These are phyloP conservation scores for Lottia gigantea DNA, from an alignment of 2,888 invertebrate genomes.

Conservation along the genomic window DNA sequence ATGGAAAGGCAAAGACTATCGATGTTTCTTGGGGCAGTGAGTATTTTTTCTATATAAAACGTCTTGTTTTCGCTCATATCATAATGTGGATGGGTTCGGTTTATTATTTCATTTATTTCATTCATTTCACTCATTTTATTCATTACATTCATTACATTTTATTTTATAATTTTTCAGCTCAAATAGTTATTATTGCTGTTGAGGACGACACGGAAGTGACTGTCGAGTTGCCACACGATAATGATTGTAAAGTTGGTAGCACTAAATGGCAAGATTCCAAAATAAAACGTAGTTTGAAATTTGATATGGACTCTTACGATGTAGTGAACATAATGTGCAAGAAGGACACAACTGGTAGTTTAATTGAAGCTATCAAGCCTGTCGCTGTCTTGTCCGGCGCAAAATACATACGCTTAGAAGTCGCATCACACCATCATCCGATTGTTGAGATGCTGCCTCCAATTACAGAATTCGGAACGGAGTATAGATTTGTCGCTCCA, in stretches of 20 bases:
- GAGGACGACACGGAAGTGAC: background rate
- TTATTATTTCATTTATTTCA: no score
- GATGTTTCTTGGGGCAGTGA: no score
- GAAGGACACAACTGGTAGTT: background rate
- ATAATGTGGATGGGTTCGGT: no score
- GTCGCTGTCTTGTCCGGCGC: background rate
- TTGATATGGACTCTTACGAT: background rate
- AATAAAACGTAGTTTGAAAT: background rate
- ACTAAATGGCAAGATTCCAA: background rate
- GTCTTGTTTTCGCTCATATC: no score
- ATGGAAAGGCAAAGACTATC: no score
- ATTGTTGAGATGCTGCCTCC: background rate
- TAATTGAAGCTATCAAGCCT: background rate
- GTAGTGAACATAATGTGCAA: background rate
- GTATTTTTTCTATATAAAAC: no score
- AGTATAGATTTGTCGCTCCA: background rate
- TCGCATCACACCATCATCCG: background rate
- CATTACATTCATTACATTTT: no score
- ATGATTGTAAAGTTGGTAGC: background rate
- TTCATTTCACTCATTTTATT: no score
- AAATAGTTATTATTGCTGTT: constrained; percentile 4
- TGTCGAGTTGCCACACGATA: background rate
- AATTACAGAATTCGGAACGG: background rate
- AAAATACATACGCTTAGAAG: background rate
- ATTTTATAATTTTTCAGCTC: background rate